A percentile compares a stretch with the other conserved stretches of the same genome.
These are phyloP conservation scores for Apomyelois bistriatella DNA, from an alignment of 2,888 invertebrate species.

Conservation along the genomic window DNA sequence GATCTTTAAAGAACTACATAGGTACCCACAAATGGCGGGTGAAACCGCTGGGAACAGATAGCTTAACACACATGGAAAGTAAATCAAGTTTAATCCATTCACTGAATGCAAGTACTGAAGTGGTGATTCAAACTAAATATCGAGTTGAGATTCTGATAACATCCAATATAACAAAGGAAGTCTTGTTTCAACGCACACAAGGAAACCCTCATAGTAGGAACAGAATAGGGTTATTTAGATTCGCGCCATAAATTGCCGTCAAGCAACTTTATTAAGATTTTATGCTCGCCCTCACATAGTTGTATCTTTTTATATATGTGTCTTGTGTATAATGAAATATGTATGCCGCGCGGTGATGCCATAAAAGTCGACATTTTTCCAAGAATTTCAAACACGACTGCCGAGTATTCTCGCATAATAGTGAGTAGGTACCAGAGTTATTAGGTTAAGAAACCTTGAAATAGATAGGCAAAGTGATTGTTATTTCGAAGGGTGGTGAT, in stretches of 20 bases:
- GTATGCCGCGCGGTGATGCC: slow-evolving; percentile 34
- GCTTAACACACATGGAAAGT: no score
- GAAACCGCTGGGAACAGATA: no score
- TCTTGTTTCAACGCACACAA: not conserved
- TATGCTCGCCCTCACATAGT: slow-evolving; percentile 35
- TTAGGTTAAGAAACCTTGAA: no score
- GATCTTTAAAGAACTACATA: no score
- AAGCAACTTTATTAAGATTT: slow-evolving; percentile 42
- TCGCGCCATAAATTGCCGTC: slow-evolving; percentile 29
- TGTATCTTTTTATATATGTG: slow-evolving; percentile 21
- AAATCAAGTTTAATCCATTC: no score
- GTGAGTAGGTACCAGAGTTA: not conserved
- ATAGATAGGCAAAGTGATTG: no score
- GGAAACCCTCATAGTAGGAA: not conserved
- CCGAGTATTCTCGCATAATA: not conserved
- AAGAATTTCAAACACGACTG: not conserved
- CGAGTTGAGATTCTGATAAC: no score
- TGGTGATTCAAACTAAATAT: no score
- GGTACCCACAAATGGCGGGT: no score
- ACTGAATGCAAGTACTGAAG: no score
- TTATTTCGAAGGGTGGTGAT: not conserved
- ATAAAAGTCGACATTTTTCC: slow-evolving; percentile 26
- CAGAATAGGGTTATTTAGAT: slow-evolving; percentile 34
- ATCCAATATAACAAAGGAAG: slow-evolving; percentile 1
- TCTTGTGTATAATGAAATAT: slow-evolving; percentile 41